Evolutionary conservation across 2,888 invertebrate species (phyloP).

Genomic region (Homarus gammarus): DNA sequence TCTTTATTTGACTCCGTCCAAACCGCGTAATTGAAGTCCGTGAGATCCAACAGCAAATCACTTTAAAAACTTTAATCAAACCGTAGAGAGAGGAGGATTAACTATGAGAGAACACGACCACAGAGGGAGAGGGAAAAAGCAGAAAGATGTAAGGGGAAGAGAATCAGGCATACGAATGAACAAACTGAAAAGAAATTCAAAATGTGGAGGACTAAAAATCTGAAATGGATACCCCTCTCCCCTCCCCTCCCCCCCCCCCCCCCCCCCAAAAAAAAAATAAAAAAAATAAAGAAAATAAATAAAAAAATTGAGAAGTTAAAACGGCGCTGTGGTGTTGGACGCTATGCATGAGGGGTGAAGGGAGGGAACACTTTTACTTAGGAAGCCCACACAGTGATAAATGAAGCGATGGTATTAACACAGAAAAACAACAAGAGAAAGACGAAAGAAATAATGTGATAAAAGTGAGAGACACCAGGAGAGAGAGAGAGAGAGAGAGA

Average conservation of each 20-base stretch:
- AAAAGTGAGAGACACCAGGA: no score
- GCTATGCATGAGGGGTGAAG: no score
- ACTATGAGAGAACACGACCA: neutral
- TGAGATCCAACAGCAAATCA: neutral
- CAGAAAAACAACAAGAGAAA: neutral
- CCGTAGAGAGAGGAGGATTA: conserved; percentile 13
- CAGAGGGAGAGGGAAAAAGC: neutral
- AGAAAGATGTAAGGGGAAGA: neutral
- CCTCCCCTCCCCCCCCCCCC: no score
- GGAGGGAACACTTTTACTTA: no score
- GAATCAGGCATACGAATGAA: neutral
- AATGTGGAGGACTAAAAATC: no score
- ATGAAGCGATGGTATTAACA: neutral
- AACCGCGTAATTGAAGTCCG: neutral
- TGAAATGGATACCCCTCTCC: no score
- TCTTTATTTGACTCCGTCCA: no score
- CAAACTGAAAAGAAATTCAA: neutral
- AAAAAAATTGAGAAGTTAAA: neutral
- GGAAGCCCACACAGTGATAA: no score
- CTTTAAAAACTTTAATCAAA: conserved; percentile 1
- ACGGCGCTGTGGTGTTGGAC: no score
- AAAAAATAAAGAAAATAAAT: neutral
- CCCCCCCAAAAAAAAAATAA: no score
- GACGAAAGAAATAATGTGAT: neutral
- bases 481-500: conserved; percentile 11